Evolutionary conservation across 2,888 invertebrate genomes (phyloP), one percentile per base, ranked within the genome.

Genomic region (Apantesis nais): DNA sequence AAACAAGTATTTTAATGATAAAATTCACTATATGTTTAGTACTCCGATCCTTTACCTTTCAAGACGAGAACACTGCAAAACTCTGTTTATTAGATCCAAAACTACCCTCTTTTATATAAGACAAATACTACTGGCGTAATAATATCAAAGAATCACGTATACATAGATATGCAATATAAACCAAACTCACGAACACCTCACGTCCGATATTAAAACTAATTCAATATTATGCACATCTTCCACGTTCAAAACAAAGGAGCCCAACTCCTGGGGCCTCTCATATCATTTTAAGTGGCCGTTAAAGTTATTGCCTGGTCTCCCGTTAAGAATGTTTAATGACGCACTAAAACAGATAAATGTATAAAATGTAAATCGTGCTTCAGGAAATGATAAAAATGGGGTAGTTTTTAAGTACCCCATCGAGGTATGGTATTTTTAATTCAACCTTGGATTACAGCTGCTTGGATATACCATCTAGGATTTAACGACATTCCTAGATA

Each of bases 221-320:
- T 31, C 44, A 37, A 65, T 60, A 61, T 65, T 31, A 52, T 34
- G 16, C 14, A 19, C 58, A 19, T 25, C 60, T 65, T 22, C 41
- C 44, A 34, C 19, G 55, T 60, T 37, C 25, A 67, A 67, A n/a
- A 60, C 61, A 60, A 67, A 19, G 66, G 55, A 34, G 22, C 39
- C 64, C 65, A 62, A 61, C 5, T 61, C 31, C n/a, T 16, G 22
- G 55, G 41, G 31, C 52, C 41, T 31, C 34, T 61, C 61, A 60
- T 34, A 62, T 64, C 75, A 44, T 70, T 84, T 83, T 82, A 78
- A 79, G 70, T 74, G 77, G 52, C 79, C 78, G 74, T 84, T 76
- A 78, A 79, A 73, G 72, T 75, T 76, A 78, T 74, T 75, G 70
- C 63, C 67, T 39, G 34, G 71, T 58, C 62, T 52, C 61, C 58